phyloP scores from a whole-genome alignment of 37 sponge, comb jelly and placozoan genomes.

The Halichondria panicea region DNA sequence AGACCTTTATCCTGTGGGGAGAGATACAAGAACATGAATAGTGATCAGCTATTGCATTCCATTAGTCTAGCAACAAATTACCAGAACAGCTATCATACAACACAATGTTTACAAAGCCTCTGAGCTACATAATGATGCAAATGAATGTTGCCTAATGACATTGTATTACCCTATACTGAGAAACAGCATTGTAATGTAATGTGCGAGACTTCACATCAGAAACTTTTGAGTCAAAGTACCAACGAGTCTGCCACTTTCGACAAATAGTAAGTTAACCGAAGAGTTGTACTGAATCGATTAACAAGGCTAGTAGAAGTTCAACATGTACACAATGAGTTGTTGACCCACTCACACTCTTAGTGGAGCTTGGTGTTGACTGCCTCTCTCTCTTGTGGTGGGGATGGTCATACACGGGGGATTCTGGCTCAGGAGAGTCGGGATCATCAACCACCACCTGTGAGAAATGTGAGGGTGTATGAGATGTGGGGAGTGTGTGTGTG shows the following conservation, averaged over 20 bases:
- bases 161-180: too few relatives aligned
- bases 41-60: background rate
- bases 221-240: too few relatives aligned
- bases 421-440: conserved; percentile 39
- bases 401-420: conserved; percentile 21
- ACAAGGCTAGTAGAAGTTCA: too few relatives aligned
- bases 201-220: too few relatives aligned
- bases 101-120: background rate
- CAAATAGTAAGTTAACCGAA: too few relatives aligned
- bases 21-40: background rate
- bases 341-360: conserved; percentile 24
- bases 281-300: too few relatives aligned
- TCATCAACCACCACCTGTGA: conserved; percentile 23
- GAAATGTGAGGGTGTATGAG: too few relatives aligned
- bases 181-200: too few relatives aligned
- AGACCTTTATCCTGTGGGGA: conserved; percentile 4
- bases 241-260: too few relatives aligned
- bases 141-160: too few relatives aligned
- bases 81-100: background rate
- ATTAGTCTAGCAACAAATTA: background rate
- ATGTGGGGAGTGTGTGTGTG: background rate
- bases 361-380: conserved; percentile 47
- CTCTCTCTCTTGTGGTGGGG: conserved; percentile 18
- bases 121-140: too few relatives aligned
- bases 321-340: too few relatives aligned